These are phyloP conservation scores for Phasia obesa DNA, from an alignment of 2,888 invertebrate genomes.

Conservation along the genomic window DNA sequence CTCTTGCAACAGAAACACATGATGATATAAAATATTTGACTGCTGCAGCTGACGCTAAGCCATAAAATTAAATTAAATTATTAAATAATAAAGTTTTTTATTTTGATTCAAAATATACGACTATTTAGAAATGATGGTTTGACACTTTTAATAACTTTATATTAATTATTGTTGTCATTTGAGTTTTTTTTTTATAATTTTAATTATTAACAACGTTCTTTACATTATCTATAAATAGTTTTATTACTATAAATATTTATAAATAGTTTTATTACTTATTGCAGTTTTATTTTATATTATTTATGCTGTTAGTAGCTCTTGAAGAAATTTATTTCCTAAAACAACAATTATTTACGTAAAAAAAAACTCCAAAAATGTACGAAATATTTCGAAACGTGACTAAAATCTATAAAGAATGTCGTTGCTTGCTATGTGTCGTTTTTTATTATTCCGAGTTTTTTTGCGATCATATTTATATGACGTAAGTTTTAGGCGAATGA, in stretches of 20 bases:
- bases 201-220: neutral
- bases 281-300: neutral
- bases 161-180: conserved; percentile 36
- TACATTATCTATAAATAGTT: neutral
- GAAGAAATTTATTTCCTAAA: conserved; percentile 27
- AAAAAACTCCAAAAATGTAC: conserved; percentile 10
- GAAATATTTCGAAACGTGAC: conserved; percentile 59
- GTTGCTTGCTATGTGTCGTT: conserved; percentile 3
- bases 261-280: too few species aligned
- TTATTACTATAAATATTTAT: too few species aligned
- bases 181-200: neutral
- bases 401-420: conserved; percentile 39
- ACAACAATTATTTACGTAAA: conserved; percentile 44
- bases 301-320: conserved; percentile 28
- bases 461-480: conserved; percentile 29
- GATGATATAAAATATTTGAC: conserved; percentile 36
- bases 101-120: neutral
- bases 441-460: neutral
- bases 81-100: conserved; percentile 49
- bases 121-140: neutral
- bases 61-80: conserved; percentile 58
- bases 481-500: conserved; percentile 3
- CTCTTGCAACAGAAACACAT: conserved; percentile 17
- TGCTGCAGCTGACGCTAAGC: conserved; percentile 34
- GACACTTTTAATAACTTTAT: conserved; percentile 38